Conservation (phyloP, 1,140 invertebrate species). For the Saxidomus purpurata region DNA sequence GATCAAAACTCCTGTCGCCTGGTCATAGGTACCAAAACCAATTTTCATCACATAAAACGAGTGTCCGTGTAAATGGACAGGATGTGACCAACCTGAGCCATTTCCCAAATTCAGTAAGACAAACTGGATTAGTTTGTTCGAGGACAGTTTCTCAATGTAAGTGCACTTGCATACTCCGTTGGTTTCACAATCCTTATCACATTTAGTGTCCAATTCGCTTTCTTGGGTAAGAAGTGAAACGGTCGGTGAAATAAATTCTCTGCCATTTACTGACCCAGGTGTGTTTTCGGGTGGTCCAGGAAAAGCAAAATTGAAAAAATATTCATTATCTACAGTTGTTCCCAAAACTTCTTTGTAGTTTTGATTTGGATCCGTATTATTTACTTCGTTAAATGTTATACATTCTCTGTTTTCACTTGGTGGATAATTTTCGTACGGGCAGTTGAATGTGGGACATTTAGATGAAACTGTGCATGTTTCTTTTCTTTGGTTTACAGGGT, state of each 20-base stretch:
- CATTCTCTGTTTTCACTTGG: slow-evolving; percentile 59
- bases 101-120: slow-evolving; percentile 49
- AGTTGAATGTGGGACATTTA: slow-evolving; percentile 66
- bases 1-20: slow-evolving; percentile 77
- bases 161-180: slow-evolving; percentile 67
- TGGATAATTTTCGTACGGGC: slow-evolving; percentile 63
- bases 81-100: slow-evolving; percentile 72
- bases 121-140: neutral
- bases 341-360: neutral
- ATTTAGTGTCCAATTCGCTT: slow-evolving; percentile 22
- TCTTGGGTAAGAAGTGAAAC: slow-evolving; percentile 46
- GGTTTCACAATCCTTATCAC: neutral
- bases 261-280: slow-evolving; percentile 69
- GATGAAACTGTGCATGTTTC: slow-evolving; percentile 22
- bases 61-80: slow-evolving; percentile 74
- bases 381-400: slow-evolving; percentile 60
- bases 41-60: slow-evolving; percentile 78
- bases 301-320: slow-evolving; percentile 69
- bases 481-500: neutral
- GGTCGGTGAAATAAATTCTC: slow-evolving; percentile 58
- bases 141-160: slow-evolving; percentile 44
- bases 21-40: slow-evolving; percentile 76
- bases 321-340: neutral
- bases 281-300: slow-evolving; percentile 56
- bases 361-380: slow-evolving; percentile 45